Conservation (phyloP, 1,140 invertebrate species). For the Bombus confusus region DNA sequence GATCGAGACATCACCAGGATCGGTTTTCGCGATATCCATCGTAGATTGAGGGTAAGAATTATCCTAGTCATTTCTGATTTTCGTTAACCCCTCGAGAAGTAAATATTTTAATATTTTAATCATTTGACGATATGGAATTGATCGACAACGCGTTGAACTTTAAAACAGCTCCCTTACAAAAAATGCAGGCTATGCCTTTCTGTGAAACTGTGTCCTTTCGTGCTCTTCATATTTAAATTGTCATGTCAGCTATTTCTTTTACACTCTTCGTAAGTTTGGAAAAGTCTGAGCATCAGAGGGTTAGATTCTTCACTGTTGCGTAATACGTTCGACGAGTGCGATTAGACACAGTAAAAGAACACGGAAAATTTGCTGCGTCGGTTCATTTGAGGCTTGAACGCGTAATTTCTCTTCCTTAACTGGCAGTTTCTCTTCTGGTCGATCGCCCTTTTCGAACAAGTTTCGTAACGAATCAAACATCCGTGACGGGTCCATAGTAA, state of each 20-base stretch:
- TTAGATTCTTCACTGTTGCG: not conserved
- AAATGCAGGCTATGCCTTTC: no score
- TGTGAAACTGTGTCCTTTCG: no score
- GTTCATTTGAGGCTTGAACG: conserved; percentile 17
- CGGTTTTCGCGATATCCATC: conserved; percentile 90
- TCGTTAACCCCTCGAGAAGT: not conserved
- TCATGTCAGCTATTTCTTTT: not conserved
- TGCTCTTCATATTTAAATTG: no score
- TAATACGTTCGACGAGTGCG: not conserved
- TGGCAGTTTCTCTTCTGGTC: conserved; percentile 23
- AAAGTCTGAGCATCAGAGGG: not conserved
- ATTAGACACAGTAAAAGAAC: not conserved
- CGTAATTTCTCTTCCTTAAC: conserved; percentile 32
- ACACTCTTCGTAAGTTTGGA: not conserved
- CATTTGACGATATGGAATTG: no score
- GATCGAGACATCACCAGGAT: conserved; percentile 87
- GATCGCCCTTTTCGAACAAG: conserved; percentile 16
- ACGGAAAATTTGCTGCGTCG: conserved; percentile 5
- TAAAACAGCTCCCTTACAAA: no score
- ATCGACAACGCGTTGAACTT: no score
- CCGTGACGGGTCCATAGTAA: not conserved
- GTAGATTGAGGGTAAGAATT: conserved; percentile 86
- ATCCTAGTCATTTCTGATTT: not conserved
- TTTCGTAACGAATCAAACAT: not conserved
- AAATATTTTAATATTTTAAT: no score